Evolutionary conservation across 2,797 vertebrate genomes (phyloP).

Genomic region (Mus minutoides): DNA sequence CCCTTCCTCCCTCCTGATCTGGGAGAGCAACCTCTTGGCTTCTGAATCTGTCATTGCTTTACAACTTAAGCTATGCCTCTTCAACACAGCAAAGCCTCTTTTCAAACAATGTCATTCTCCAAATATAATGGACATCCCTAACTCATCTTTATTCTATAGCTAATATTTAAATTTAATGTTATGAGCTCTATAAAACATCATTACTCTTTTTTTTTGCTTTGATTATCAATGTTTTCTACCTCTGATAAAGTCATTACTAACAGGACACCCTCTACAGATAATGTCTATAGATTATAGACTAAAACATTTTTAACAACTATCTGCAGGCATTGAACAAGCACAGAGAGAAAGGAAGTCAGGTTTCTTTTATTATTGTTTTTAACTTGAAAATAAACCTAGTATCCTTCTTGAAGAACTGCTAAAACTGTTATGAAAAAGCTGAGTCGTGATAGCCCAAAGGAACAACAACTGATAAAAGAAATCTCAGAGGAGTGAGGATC

Average conservation of each 20-base stretch:
- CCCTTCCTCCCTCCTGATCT: background rate
- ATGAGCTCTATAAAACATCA: background rate
- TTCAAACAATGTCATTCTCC: background rate
- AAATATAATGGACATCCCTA: background rate
- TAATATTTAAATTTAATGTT: constrained; percentile 33
- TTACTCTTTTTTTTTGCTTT: background rate
- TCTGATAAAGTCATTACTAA: background rate
- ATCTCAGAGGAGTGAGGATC: background rate
- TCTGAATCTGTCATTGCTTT: background rate
- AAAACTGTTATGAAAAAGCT: background rate
- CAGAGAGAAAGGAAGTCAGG: background rate
- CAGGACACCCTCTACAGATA: background rate
- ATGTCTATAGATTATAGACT: background rate
- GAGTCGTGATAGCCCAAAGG: background rate
- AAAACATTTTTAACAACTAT: background rate
- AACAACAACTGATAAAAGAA: background rate
- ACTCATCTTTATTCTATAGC: background rate
- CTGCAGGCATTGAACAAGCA: background rate
- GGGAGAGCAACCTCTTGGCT: background rate
- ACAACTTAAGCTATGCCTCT: background rate
- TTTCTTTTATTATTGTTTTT: background rate
- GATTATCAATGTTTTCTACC: background rate
- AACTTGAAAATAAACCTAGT: background rate
- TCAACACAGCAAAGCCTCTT: background rate
- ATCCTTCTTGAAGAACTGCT: background rate